Evolutionary conservation across 2,888 invertebrate species (phyloP).

Genomic region (Oscheius onirici): DNA sequence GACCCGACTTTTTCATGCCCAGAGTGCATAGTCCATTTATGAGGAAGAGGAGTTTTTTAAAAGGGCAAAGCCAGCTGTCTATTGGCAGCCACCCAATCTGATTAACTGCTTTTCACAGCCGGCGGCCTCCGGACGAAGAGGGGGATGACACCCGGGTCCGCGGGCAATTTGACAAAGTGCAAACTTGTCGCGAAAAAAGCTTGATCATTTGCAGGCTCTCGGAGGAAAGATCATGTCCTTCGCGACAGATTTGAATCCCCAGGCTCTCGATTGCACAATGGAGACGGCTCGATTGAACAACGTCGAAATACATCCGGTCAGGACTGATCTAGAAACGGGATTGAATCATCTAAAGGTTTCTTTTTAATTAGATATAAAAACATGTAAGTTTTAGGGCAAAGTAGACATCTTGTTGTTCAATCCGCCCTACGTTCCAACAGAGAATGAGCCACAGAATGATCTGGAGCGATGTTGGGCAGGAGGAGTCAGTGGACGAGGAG

Average conservation of each 20-base stretch:
- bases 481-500: constrained; percentile 76
- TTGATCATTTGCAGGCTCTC: constrained; percentile 41
- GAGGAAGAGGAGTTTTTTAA: not conserved
- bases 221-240: constrained; percentile 53
- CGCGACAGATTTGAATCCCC: constrained; percentile 83
- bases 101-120: constrained; percentile 19
- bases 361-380: not conserved
- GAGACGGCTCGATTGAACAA: constrained; percentile 81
- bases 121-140: too few species aligned
- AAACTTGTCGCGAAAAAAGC: not conserved
- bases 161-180: too few species aligned
- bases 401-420: constrained; percentile 90
- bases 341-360: constrained; percentile 37
- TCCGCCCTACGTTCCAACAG: constrained; percentile 90
- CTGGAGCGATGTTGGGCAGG: constrained; percentile 75
- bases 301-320: constrained; percentile 74
- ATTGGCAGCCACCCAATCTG: constrained; percentile 2
- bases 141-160: too few species aligned
- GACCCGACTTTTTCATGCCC: not conserved
- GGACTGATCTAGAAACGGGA: constrained; percentile 63
- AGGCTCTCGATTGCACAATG: constrained; percentile 82
- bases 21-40: not conserved
- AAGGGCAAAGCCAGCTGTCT: not conserved
- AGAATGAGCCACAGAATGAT: constrained; percentile 51
- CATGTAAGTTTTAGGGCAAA: constrained; percentile 71